These are phyloP conservation scores for Nicator chloris DNA, from an alignment of 2,113 vertebrate species.

Conservation along the genomic window DNA sequence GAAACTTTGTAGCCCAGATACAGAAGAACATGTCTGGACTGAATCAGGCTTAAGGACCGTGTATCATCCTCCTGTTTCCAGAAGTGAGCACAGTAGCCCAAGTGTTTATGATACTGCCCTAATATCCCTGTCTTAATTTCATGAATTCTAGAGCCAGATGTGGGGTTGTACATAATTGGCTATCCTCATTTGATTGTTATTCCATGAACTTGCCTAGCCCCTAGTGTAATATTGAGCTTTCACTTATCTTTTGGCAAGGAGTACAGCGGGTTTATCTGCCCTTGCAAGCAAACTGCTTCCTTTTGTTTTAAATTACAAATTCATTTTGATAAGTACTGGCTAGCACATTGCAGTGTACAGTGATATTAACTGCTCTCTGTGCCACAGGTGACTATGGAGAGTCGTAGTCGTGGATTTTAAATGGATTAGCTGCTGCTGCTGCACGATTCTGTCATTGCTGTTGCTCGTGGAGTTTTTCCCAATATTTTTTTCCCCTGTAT, in stretches of 20 bases:
- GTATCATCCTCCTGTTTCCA: neutral
- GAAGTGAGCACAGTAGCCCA: neutral
- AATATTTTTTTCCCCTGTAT: rapidly evolving
- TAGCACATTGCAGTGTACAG: neutral
- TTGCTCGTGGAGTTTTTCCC: neutral
- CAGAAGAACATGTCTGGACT: neutral
- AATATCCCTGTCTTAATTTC: neutral
- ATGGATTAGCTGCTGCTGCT: neutral
- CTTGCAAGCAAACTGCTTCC: neutral
- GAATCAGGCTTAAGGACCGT: neutral
- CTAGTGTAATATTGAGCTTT: neutral
- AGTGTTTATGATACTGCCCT: neutral
- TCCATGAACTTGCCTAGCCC: neutral
- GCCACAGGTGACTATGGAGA: neutral
- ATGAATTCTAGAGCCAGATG: neutral
- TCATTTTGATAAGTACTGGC: neutral
- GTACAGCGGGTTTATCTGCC: neutral
- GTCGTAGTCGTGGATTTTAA: neutral
- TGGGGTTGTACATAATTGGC: neutral
- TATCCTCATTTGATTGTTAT: neutral
- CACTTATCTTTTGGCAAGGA: neutral
- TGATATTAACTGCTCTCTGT: neutral
- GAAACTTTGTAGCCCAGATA: no score
- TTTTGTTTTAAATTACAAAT: neutral
- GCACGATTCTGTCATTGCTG: neutral